Percentiles rank a stretch among this genome's conserved stretches.
Conservation (phyloP, 2,888 invertebrate species). For the Torymus texanus region DNA sequence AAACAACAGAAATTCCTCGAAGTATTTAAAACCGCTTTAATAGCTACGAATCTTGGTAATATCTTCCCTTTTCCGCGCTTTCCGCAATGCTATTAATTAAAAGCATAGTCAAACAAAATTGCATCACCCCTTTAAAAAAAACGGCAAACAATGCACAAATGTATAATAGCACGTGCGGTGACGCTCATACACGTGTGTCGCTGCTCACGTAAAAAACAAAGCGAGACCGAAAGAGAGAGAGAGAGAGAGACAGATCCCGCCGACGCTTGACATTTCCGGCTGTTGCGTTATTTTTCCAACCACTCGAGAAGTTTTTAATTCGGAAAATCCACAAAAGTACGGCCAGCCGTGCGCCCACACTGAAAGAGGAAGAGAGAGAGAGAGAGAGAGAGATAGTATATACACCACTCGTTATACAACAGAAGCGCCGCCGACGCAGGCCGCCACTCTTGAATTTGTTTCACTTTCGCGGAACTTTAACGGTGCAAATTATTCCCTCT, state of each 20-base stretch:
- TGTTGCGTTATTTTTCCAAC: conserved; percentile 20
- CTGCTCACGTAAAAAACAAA: not conserved
- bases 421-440: not conserved
- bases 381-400: too few species aligned
- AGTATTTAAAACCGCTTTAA: too few species aligned
- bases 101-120: too few species aligned
- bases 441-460: conserved; percentile 34
- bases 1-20: too few species aligned
- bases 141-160: too few species aligned
- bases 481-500: not conserved
- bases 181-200: too few species aligned
- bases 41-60: too few species aligned
- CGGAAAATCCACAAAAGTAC: conserved; percentile 39
- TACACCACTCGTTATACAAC: conserved; percentile 28
- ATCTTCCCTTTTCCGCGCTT: too few species aligned
- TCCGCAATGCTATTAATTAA: too few species aligned
- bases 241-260: not conserved
- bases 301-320: conserved; percentile 46
- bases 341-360: not conserved
- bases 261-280: conserved; percentile 16
- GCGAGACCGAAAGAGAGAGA: not conserved
- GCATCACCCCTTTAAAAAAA: too few species aligned
- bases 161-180: too few species aligned
- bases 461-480: conserved; percentile 26
- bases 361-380: conserved; percentile 1